phyloP scores from a whole-genome alignment of 2,888 invertebrate genomes.

The Omphaloscelis lunosa region DNA sequence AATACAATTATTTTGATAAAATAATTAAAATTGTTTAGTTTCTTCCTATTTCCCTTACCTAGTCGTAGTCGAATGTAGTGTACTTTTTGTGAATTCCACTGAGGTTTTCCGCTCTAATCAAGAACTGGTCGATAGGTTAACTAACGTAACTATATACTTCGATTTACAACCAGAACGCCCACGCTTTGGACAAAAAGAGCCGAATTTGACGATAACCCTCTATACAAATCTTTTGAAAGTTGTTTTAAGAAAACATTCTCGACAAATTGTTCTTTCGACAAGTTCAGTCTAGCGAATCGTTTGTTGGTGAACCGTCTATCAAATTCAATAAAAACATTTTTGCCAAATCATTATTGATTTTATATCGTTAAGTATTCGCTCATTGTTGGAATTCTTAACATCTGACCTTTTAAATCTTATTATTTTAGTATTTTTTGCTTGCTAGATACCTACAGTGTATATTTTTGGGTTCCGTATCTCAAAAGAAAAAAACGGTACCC shows the following conservation, averaged over 20 bases:
- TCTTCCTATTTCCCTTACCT: background rate
- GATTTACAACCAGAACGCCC: background rate
- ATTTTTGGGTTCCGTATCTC: background rate
- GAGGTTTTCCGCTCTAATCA: conserved; percentile 22
- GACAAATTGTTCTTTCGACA: background rate
- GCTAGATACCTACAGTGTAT: background rate
- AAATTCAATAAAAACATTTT: conserved; percentile 19
- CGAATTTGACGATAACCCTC: conserved; percentile 3
- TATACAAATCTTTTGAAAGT: conserved; percentile 19
- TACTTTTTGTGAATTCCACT: conserved; percentile 25
- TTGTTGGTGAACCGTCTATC: conserved; percentile 18
- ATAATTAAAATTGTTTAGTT: background rate
- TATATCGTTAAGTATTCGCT: background rate
- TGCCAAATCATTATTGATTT: conserved; percentile 11
- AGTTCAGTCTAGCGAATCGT: conserved; percentile 14
- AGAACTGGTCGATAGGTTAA: conserved; percentile 17
- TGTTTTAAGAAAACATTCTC: conserved; percentile 23
- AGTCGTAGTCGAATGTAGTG: conserved; percentile 9
- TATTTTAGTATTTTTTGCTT: background rate
- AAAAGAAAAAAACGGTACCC: too few relatives aligned
- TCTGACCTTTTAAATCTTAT: background rate
- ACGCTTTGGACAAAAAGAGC: conserved; percentile 5
- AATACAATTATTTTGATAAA: background rate
- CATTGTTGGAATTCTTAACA: background rate
- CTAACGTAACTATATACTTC: conserved; percentile 20